Conservation (phyloP, 2,888 invertebrate species). For the Habrosyne pyritoides region DNA sequence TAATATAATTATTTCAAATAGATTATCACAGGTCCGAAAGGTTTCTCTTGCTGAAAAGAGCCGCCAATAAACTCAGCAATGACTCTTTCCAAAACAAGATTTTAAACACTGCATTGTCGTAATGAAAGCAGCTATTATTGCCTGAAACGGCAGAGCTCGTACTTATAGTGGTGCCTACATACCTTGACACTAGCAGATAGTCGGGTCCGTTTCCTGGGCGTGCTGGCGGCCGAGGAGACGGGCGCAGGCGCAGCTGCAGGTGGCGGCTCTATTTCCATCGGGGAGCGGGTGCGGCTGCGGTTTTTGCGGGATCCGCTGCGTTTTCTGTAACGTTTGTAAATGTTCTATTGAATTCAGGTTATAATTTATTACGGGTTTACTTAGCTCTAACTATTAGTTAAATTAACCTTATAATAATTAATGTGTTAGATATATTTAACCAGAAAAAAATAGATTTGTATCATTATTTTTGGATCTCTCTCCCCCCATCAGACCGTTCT, state of each 20-base stretch:
- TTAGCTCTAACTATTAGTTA: too few species aligned
- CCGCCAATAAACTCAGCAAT: too few species aligned
- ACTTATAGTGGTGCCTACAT: constrained; percentile 7
- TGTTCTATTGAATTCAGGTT: neutral
- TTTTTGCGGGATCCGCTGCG: constrained; percentile 70
- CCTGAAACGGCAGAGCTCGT: neutral
- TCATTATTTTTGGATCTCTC: too few species aligned
- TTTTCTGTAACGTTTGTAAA: constrained; percentile 46
- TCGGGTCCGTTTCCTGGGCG: constrained; percentile 73
- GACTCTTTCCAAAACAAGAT: too few species aligned
- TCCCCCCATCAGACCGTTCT: too few species aligned
- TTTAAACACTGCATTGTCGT: neutral
- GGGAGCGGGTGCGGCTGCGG: constrained; percentile 67
- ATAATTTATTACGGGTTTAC: too few species aligned
- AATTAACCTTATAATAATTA: too few species aligned
- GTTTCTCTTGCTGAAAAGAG: too few species aligned
- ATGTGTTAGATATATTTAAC: too few species aligned
- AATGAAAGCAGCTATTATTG: neutral
- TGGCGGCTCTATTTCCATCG: constrained; percentile 44
- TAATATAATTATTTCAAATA: too few species aligned
- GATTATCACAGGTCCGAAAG: too few species aligned
- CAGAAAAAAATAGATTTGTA: too few species aligned
- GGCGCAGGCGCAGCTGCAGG: constrained; percentile 40
- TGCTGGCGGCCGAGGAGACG: constrained; percentile 67
- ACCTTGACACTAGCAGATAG: constrained; percentile 82